These are phyloP conservation scores for Drosophila prolongata DNA, from an alignment of 2,888 invertebrate species.

Conservation along the genomic window DNA sequence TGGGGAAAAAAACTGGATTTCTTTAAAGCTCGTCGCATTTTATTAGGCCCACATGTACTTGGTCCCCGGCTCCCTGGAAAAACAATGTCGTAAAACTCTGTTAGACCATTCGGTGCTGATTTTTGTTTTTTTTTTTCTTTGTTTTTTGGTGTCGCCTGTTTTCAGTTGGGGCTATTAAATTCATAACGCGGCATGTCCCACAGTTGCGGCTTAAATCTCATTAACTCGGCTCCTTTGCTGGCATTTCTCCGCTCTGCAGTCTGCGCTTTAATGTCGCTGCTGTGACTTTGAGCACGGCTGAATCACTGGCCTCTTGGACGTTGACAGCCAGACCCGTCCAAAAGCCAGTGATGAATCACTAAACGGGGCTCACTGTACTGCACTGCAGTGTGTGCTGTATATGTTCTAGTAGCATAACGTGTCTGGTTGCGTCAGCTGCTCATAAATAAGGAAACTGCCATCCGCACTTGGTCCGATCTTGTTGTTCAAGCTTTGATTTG, in stretches of 20 bases:
- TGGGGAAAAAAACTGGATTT: conserved; percentile 29
- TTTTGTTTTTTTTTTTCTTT: conserved; percentile 35
- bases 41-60: conserved; percentile 38
- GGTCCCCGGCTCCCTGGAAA: conserved; percentile 21
- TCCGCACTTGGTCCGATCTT: conserved; percentile 22
- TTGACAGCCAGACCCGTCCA: conserved; percentile 60
- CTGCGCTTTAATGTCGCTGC: conserved; percentile 50
- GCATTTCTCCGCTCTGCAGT: conserved; percentile 24
- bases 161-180: conserved; percentile 41
- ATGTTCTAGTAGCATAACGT: conserved; percentile 4
- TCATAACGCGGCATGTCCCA: conserved; percentile 65
- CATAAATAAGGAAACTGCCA: conserved; percentile 48
- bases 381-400: background rate
- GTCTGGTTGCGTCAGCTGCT: conserved; percentile 43
- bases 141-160: conserved; percentile 12
- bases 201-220: conserved; percentile 48
- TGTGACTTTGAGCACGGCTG: conserved; percentile 28
- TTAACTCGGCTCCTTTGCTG: conserved; percentile 44
- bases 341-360: conserved; percentile 34
- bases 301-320: conserved; percentile 41
- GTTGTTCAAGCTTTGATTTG: conserved; percentile 42
- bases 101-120: conserved; percentile 37
- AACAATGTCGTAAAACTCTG: conserved; percentile 44
- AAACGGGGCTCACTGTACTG: conserved; percentile 5
- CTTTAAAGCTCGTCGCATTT: conserved; percentile 42